Base-by-base conservation (phyloP, 2,113 vertebrate species). In the Micronycteris hirsuta region DNA sequence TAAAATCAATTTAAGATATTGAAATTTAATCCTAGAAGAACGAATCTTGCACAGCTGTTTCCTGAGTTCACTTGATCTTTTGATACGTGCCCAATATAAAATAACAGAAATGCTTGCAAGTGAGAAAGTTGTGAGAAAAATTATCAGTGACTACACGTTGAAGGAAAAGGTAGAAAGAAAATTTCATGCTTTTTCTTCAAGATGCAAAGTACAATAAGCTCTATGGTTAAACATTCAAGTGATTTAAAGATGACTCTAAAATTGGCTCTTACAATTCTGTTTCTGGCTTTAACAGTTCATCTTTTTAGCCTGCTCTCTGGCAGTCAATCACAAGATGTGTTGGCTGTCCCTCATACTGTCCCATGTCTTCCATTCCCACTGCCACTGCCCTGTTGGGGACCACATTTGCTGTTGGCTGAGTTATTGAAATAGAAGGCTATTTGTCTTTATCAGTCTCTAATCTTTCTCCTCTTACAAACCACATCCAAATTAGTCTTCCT, bases 241-340 rank as follows among this genome's bases (percentile, higher is more conserved):
- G 81, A 76, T 84, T 96, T 95, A 52, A 80, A 92, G 31, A 89
- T 76, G 93, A 63, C 24, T 45, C 43, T 83, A n/a, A 70, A 73
- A 74, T 45, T 63, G 19, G 1, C 6, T 19, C 89, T 52, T 41
- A 9, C 43, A 26, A 49, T 49, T 86, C 87, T 85, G 13, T 6
- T 14, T n/a, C 54, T 84, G 26, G 15, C 28, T 87, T 74, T 78
- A 26, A 22, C 28, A 68, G 78, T 68, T 63, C 10, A 5, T 38
- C 8, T 67, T 81, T 28, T 41, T 17, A 63, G 74, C 41, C n/a
- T 26, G 26, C 20, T 36, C 19, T 43, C 14, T 24, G 63, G 8
- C 5, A 5, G 45, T 56, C 5, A 17, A 0, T 86, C 41, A 10
- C 24, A 17, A 16, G 43, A 31, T 12, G 16, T 36, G 31, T 28